These are phyloP conservation scores for Lycorma delicatula DNA, from an alignment of 1,140 invertebrate genomes.

Conservation along the genomic window DNA sequence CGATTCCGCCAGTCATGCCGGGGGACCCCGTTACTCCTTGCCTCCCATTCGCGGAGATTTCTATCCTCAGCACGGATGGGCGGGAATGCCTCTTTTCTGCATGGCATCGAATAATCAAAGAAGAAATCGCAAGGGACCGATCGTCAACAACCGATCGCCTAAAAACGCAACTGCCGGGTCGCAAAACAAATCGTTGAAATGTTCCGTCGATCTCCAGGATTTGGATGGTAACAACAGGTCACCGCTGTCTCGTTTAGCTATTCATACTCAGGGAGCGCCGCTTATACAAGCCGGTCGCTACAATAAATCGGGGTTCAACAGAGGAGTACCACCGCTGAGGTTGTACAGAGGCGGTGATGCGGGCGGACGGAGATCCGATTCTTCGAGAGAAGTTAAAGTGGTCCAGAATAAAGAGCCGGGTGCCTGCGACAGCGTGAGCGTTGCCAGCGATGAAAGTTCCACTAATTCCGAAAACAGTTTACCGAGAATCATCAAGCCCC, in stretches of 20 bases:
- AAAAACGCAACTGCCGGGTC: too few species aligned
- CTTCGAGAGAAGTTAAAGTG: constrained; percentile 5
- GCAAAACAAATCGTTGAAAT: too few species aligned
- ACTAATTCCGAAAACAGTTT: constrained; percentile 65
- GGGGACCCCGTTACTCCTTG: constrained; percentile 13
- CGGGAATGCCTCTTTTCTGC: constrained; percentile 60
- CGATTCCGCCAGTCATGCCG: constrained; percentile 33
- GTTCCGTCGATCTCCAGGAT: too few species aligned
- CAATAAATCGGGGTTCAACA: constrained; percentile 29
- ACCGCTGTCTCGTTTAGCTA: constrained; percentile 54
- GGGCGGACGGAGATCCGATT: constrained; percentile 2
- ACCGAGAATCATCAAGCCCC: constrained; percentile 77
- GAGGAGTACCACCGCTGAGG: constrained; percentile 26
- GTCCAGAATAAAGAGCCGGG: constrained; percentile 7
- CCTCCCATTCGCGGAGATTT: background rate
- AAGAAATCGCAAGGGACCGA: constrained; percentile 10
- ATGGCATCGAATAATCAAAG: constrained; percentile 37
- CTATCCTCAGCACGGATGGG: constrained; percentile 41
- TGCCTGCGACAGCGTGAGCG: constrained; percentile 56
- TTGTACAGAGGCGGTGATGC: constrained; percentile 25
- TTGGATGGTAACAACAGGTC: too few species aligned
- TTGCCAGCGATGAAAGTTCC: constrained; percentile 67
- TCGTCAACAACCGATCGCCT: too few species aligned
- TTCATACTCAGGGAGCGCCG: constrained; percentile 67
- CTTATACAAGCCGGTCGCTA: constrained; percentile 42